These are phyloP conservation scores for Perca schrenkii DNA, from an alignment of 2,113 vertebrate genomes.

Conservation along the genomic window DNA sequence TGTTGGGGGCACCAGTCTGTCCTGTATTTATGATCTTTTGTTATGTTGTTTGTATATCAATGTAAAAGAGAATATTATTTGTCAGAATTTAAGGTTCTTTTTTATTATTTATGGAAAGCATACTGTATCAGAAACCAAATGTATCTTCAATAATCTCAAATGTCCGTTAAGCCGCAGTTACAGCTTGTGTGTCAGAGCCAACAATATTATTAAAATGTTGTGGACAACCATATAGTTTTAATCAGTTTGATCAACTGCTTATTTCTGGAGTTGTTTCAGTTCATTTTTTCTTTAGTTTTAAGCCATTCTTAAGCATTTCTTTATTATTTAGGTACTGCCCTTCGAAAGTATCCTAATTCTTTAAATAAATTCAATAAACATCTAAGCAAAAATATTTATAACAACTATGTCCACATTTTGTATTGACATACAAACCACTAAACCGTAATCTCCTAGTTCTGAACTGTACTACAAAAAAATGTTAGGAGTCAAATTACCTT, in stretches of 20 bases:
- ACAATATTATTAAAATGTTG: slow-evolving; percentile 8
- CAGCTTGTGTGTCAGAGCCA: slow-evolving; percentile 46
- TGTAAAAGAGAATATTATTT: slow-evolving; percentile 79
- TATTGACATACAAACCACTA: slow-evolving; percentile 33
- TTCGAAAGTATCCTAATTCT: slow-evolving; percentile 14
- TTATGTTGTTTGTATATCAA: slow-evolving; percentile 74
- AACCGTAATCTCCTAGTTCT: slow-evolving; percentile 1
- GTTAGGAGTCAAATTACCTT: neutral
- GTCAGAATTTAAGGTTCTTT: slow-evolving; percentile 66
- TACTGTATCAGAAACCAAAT: slow-evolving; percentile 61
- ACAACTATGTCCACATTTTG: neutral
- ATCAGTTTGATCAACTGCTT: neutral
- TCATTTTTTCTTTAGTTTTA: neutral
- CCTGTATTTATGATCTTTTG: slow-evolving; percentile 77
- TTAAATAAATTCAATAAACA: neutral
- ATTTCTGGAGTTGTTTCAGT: slow-evolving; percentile 23
- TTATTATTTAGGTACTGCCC: slow-evolving; percentile 20
- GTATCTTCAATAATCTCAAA: slow-evolving; percentile 43
- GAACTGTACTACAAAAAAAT: neutral
- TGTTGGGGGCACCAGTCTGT: slow-evolving; percentile 58
- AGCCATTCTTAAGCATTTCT: slow-evolving; percentile 32
- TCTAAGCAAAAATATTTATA: slow-evolving; percentile 9
- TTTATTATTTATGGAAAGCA: slow-evolving; percentile 76
- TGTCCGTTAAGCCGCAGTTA: slow-evolving; percentile 29
- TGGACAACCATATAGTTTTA: neutral